These are phyloP conservation scores for Phymastichus coffea DNA, from an alignment of 1,140 invertebrate species.

Conservation along the genomic window DNA sequence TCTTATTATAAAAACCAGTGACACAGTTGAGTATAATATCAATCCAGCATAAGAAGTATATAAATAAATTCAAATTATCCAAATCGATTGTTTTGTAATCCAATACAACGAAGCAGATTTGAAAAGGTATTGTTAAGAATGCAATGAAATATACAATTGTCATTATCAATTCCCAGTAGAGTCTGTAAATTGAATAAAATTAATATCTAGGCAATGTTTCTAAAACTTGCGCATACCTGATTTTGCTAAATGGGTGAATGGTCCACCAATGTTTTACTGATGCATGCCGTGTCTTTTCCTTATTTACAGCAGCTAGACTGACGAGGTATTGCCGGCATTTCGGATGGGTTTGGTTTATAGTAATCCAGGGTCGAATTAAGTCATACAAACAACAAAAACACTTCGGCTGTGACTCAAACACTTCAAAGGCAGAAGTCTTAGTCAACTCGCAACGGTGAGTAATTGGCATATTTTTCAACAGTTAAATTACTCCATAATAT, in stretches of 20 bases:
- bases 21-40: conserved; percentile 43
- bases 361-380: conserved; percentile 5
- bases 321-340: conserved; percentile 36
- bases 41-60: conserved; percentile 48
- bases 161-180: conserved; percentile 48
- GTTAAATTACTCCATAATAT: no score
- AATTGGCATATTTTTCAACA: conserved; percentile 19
- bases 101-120: conserved; percentile 43
- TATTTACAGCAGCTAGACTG: conserved; percentile 35
- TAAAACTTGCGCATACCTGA: conserved; percentile 36
- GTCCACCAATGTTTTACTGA: conserved; percentile 39
- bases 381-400: background rate
- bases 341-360: conserved; percentile 36
- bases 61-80: conserved; percentile 39
- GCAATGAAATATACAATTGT: conserved; percentile 36
- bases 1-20: conserved; percentile 39
- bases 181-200: conserved; percentile 38
- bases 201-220: background rate
- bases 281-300: conserved; percentile 40
- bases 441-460: conserved; percentile 33
- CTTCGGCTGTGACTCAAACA: background rate
- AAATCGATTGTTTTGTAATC: conserved; percentile 37
- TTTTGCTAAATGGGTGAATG: conserved; percentile 48
- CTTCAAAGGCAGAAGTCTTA: conserved; percentile 10
- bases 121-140: conserved; percentile 47